Conservation (phyloP, 2,888 invertebrate genomes). For the Luperina testacea region DNA sequence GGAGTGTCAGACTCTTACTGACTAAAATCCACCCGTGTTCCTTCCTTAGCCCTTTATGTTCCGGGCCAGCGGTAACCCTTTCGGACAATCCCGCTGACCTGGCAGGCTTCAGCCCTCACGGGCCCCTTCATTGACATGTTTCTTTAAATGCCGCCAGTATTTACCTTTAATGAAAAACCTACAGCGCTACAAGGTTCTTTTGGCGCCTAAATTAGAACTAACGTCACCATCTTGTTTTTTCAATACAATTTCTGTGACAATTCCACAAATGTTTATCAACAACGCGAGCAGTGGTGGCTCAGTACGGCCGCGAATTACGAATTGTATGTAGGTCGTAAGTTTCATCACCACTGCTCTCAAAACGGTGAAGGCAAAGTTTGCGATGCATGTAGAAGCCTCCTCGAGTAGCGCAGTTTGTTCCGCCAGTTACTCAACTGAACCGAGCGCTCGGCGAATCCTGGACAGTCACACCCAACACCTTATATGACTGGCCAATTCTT, state of each 20-base stretch:
- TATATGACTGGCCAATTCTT: too few relatives aligned
- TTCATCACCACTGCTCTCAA: not conserved
- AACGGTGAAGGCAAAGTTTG: not conserved
- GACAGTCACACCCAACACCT: too few relatives aligned
- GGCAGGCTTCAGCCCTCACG: too few relatives aligned
- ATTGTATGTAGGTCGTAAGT: not conserved
- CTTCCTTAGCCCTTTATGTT: too few relatives aligned
- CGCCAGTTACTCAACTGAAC: too few relatives aligned
- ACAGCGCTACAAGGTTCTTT: not conserved
- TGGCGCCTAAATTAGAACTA: not conserved
- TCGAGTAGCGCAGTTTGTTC: too few relatives aligned
- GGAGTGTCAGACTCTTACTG: too few relatives aligned
- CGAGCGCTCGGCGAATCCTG: too few relatives aligned
- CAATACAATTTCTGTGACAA: not conserved
- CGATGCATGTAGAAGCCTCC: too few relatives aligned
- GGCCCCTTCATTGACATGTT: not conserved
- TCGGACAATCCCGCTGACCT: too few relatives aligned
- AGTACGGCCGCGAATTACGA: not conserved
- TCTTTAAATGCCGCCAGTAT: not conserved
- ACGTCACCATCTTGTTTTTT: not conserved
- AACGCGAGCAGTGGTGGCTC: not conserved
- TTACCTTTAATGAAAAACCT: not conserved
- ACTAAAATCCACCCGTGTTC: too few relatives aligned
- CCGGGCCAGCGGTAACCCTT: too few relatives aligned
- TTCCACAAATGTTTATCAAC: not conserved